A percentile compares a stretch with the other conserved stretches of the same genome.
phyloP scores from a whole-genome alignment of 2,797 vertebrate species.

The Buphagus erythrorhynchus region DNA sequence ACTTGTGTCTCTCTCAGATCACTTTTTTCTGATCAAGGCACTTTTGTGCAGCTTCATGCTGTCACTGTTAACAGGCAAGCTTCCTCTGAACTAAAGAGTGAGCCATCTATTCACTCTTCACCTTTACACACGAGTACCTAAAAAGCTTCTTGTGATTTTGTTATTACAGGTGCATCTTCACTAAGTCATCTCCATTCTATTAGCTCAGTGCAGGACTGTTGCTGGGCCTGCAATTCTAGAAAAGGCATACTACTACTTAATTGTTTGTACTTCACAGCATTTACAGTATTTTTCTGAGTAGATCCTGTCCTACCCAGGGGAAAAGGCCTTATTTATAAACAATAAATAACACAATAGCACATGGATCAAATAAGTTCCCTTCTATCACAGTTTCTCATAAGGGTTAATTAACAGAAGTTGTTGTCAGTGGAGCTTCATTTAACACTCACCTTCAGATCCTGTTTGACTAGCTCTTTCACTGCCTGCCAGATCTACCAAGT shows the following conservation, averaged over 20 bases:
- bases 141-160: not conserved
- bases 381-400: not conserved
- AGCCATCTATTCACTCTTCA: not conserved
- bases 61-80: not conserved
- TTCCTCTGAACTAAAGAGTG: not conserved
- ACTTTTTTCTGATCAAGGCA: not conserved
- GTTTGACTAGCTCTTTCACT: conserved; percentile 96
- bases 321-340: not conserved
- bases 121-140: not conserved
- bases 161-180: not conserved
- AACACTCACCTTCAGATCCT: conserved; percentile 89
- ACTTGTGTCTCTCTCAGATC: not conserved
- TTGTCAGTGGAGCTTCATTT: not conserved
- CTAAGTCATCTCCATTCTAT: not conserved
- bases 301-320: not conserved
- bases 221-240: not conserved
- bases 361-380: not conserved
- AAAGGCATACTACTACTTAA: not conserved
- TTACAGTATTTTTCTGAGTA: not conserved
- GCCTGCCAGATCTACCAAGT: conserved; percentile 95
- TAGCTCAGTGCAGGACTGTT: not conserved
- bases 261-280: not conserved
- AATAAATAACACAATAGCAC: not conserved
- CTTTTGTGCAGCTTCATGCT: not conserved
- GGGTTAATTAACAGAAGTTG: not conserved